A percentile compares a stretch with the other conserved stretches of the same genome.
phyloP scores from a whole-genome alignment of 1,140 invertebrate species.

The Thaumatotibia leucotreta region DNA sequence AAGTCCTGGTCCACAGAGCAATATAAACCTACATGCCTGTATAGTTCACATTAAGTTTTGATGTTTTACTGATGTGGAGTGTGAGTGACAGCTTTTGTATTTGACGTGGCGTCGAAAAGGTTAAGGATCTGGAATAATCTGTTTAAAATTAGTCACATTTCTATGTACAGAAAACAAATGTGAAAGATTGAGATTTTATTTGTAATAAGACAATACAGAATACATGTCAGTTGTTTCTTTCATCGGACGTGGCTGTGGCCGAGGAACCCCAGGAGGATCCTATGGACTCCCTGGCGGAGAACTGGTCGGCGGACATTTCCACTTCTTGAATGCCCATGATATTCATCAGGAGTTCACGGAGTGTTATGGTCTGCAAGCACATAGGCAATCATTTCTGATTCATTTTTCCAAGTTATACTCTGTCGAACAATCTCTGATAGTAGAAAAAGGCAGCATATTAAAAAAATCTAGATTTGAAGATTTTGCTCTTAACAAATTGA shows the following conservation, averaged over 20 bases:
- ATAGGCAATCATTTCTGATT: too few species aligned
- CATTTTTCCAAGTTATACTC: too few species aligned
- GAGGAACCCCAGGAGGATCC: conserved; percentile 29
- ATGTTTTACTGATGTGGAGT: too few species aligned
- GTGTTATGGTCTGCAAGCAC: conserved; percentile 42
- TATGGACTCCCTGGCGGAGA: conserved; percentile 32
- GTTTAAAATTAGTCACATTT: conserved; percentile 17
- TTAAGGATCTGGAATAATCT: conserved; percentile 42
- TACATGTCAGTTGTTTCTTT: conserved; percentile 21
- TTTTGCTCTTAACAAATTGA: too few species aligned
- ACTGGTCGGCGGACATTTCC: conserved; percentile 40
- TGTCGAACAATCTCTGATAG: too few species aligned
- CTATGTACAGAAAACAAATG: conserved; percentile 3
- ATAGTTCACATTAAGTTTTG: too few species aligned
- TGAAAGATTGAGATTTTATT: conserved; percentile 5
- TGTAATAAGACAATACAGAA: conserved; percentile 16
- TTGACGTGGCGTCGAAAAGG: too few species aligned
- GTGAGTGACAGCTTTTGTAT: too few species aligned
- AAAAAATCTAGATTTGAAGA: too few species aligned
- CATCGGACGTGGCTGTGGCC: conserved; percentile 26
- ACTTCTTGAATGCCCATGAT: conserved; percentile 52
- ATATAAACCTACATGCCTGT: too few species aligned
- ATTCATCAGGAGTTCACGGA: conserved; percentile 38
- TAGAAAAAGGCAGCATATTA: too few species aligned
- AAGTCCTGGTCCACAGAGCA: too few species aligned